Evolutionary conservation across 2,888 invertebrate species (phyloP).

Genomic region (Acrocera orbiculus): DNA sequence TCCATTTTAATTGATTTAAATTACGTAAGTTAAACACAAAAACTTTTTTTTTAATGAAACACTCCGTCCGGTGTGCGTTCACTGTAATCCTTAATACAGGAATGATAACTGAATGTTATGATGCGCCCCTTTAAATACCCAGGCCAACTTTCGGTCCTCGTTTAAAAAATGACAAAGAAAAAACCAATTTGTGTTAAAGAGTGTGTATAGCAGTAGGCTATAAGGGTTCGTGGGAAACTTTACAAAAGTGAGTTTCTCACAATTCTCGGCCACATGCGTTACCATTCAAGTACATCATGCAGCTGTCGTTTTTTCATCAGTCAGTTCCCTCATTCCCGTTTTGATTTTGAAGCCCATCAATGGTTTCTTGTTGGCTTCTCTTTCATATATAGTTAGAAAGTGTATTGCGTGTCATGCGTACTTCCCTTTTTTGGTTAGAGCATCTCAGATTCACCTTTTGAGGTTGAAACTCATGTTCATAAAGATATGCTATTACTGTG

Average conservation of each 20-base stretch:
- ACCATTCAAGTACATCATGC: conserved; percentile 2
- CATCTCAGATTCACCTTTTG: too few species aligned
- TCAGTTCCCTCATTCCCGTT: too few species aligned
- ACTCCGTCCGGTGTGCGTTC: neutral
- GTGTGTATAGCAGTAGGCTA: too few species aligned
- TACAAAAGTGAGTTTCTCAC: conserved; percentile 30
- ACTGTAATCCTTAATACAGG: neutral
- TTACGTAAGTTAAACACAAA: too few species aligned
- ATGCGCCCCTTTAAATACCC: conserved; percentile 4
- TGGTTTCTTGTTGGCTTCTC: too few species aligned
- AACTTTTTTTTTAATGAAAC: neutral
- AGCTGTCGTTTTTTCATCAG: conserved; percentile 7
- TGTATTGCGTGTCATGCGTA: conserved; percentile 2
- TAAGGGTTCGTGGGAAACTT: conserved; percentile 32
- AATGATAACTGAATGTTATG: too few species aligned
- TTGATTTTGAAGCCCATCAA: too few species aligned
- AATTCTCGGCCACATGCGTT: conserved; percentile 27
- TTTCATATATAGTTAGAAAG: neutral
- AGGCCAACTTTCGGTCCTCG: conserved; percentile 9
- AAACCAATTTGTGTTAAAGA: too few species aligned
- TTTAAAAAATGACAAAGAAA: too few species aligned
- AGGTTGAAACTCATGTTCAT: too few species aligned
- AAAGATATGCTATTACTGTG: too few species aligned
- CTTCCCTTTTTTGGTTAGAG: conserved; percentile 8
- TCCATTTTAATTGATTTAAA: conserved; percentile 11